Conservation (phyloP, 2,113 vertebrate genomes). For the Cygnus atratus region DNA sequence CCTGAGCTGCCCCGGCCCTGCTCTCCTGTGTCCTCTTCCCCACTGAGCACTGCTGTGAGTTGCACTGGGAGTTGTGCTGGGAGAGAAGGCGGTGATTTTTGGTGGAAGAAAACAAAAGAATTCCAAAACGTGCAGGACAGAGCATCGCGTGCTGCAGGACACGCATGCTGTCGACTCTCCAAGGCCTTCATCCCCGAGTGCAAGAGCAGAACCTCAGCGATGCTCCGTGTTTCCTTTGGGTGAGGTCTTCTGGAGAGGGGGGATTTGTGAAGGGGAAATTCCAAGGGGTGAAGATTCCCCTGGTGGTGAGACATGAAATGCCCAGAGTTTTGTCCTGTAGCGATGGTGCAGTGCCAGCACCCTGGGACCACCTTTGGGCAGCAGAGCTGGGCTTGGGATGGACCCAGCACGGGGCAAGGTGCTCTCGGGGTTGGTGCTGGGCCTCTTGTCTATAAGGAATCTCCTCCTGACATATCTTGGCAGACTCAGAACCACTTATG, state of each 20-base stretch:
- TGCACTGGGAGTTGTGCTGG: neutral
- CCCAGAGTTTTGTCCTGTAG: too few relatives aligned
- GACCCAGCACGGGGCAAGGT: too few relatives aligned
- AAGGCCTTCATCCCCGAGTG: neutral
- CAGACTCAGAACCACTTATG: too few relatives aligned
- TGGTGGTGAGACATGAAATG: too few relatives aligned
- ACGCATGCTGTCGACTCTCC: neutral
- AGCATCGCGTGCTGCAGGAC: neutral
- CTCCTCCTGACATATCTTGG: too few relatives aligned
- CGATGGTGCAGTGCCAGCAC: too few relatives aligned
- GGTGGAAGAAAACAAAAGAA: neutral
- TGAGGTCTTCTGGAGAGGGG: neutral
- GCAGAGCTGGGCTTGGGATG: too few relatives aligned
- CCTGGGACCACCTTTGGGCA: too few relatives aligned
- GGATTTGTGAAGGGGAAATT: neutral
- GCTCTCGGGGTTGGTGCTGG: too few relatives aligned
- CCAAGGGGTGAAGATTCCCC: too few relatives aligned
- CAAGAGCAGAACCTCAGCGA: neutral
- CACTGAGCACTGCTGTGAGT: rapidly evolving
- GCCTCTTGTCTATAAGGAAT: too few relatives aligned
- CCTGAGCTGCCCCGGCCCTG: too few relatives aligned
- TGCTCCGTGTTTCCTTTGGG: neutral
- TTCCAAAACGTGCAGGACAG: neutral
- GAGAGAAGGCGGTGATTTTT: neutral
- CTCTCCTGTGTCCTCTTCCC: neutral